Evolutionary conservation across 1,140 invertebrate species (phyloP).

Genomic region (Kradibia gibbosae): DNA sequence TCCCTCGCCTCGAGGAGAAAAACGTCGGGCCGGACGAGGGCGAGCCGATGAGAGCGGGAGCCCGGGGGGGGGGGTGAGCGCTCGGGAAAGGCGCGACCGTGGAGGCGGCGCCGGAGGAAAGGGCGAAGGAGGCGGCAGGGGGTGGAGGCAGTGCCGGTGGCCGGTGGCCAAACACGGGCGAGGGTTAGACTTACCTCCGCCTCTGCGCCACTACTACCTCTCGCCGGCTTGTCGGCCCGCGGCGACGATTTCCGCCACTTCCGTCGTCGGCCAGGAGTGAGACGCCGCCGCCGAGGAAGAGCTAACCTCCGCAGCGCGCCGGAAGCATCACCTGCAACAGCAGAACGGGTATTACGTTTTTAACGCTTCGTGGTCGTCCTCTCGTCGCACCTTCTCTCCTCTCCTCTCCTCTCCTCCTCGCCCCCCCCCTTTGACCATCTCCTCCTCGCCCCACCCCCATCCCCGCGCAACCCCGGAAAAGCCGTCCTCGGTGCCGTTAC

Average conservation of each 20-base stretch:
- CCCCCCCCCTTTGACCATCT: neutral
- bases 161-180: conserved; percentile 10
- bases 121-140: neutral
- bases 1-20: too few species aligned
- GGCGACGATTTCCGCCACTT: conserved; percentile 67
- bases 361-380: too few species aligned
- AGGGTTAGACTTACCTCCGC: conserved; percentile 65
- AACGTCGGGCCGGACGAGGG: too few species aligned
- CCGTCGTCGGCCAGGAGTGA: conserved; percentile 48
- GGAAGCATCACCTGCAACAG: conserved; percentile 67
- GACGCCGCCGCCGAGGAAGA: conserved; percentile 50
- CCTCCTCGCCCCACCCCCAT: neutral
- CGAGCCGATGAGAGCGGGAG: neutral
- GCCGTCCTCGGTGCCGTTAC: too few species aligned
- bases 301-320: conserved; percentile 59
- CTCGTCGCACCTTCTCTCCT: too few species aligned
- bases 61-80: neutral
- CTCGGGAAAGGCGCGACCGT: too few species aligned
- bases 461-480: too few species aligned
- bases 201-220: conserved; percentile 71
- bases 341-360: conserved; percentile 60
- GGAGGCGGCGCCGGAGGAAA: neutral
- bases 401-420: neutral
- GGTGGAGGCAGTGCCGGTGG: neutral
- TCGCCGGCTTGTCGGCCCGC: conserved; percentile 67